A percentile compares a stretch with the other conserved stretches of the same genome.
Conservation (phyloP, 2,113 vertebrate species). For the rabbit (Oryctolagus cuniculus) region DNA sequence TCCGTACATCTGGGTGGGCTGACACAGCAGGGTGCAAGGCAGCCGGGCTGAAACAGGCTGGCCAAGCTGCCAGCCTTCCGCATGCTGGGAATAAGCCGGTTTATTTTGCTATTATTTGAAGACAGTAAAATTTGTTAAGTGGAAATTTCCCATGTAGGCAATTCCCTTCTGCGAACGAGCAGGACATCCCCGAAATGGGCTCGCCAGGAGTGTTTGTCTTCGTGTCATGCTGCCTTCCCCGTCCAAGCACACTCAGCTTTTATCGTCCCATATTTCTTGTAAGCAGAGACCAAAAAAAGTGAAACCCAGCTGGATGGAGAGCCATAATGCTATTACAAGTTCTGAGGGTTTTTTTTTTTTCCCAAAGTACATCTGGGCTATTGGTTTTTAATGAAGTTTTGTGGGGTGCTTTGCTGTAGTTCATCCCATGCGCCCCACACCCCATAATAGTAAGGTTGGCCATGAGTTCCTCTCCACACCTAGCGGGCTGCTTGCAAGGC, state of each 20-base stretch:
- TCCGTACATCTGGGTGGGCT: conserved; percentile 32
- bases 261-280: conserved; percentile 70
- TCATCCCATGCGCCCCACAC: background rate
- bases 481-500: background rate
- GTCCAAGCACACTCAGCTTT: background rate
- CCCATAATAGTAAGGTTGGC: background rate
- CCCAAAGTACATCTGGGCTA: conserved; percentile 5
- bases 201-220: conserved; percentile 33
- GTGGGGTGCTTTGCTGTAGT: background rate
- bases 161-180: background rate
- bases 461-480: background rate
- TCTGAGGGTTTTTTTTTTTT: background rate
- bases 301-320: conserved; percentile 35
- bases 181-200: conserved; percentile 35
- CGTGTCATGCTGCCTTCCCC: conserved; percentile 43
- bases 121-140: conserved; percentile 76
- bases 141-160: conserved; percentile 69
- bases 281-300: conserved; percentile 37
- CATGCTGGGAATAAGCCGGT: conserved; percentile 45
- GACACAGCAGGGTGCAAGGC: conserved; percentile 34
- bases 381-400: conserved; percentile 29
- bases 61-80: background rate
- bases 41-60: conserved; percentile 33
- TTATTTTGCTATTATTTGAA: conserved; percentile 64
- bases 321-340: conserved; percentile 31